phyloP scores from a whole-genome alignment of 1,140 invertebrate species.

The Drosophila bocqueti region DNA sequence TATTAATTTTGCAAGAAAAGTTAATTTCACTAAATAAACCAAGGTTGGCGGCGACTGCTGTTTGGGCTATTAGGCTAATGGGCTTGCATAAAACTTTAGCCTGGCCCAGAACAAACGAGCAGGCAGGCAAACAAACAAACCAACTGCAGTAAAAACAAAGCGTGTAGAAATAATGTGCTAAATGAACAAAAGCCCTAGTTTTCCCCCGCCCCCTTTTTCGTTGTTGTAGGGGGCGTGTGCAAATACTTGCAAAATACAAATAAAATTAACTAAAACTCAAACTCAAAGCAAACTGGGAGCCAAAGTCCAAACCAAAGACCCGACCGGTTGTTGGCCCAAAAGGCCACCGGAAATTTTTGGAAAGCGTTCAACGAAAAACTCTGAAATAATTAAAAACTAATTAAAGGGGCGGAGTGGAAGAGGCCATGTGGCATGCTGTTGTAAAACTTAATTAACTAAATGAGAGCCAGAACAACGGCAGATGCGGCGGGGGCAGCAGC shows the following conservation, averaged over 20 bases:
- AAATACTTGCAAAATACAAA: constrained; percentile 75
- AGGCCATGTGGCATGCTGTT: constrained; percentile 52
- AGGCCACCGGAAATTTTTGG: constrained; percentile 48
- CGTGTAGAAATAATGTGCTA: constrained; percentile 75
- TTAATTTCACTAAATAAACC: constrained; percentile 64
- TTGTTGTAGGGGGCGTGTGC: constrained; percentile 17
- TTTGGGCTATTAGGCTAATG: constrained; percentile 68
- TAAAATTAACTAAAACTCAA: constrained; percentile 80
- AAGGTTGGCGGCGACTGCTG: constrained; percentile 42
- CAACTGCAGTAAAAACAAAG: constrained; percentile 75
- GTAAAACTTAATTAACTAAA: constrained; percentile 82
- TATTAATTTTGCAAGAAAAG: constrained; percentile 56
- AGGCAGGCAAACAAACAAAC: constrained; percentile 48
- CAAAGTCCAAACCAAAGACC: constrained; percentile 33
- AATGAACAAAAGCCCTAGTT: constrained; percentile 60
- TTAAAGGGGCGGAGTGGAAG: constrained; percentile 58
- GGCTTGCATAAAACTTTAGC: constrained; percentile 67
- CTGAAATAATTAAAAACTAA: constrained; percentile 80
- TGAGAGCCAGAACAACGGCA: constrained; percentile 44
- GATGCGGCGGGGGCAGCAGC: background rate
- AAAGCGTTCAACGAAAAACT: constrained; percentile 56
- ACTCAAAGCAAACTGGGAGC: constrained; percentile 57
- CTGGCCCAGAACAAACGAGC: constrained; percentile 28
- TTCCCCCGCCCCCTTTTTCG: background rate
- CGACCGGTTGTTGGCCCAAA: constrained; percentile 25